phyloP scores from a whole-genome alignment of 92 coral and sea anemone genomes.

The Hydrozoanthus gracilis region DNA sequence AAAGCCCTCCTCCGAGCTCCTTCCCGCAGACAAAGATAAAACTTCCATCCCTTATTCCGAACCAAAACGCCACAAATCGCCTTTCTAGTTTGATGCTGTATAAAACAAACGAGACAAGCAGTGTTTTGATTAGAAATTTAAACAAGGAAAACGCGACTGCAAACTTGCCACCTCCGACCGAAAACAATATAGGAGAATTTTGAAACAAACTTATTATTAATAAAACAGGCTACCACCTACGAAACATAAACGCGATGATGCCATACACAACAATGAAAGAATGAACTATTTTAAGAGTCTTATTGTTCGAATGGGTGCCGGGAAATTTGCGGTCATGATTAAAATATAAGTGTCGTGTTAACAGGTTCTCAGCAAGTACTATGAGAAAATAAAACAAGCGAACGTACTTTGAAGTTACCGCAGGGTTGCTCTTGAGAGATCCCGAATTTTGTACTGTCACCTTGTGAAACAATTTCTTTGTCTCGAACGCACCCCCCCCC shows the following conservation, averaged over 20 bases:
- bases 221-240: background rate
- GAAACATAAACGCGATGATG: background rate
- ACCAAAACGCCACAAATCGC: background rate
- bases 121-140: constrained; percentile 10
- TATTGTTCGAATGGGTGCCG: background rate
- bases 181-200: background rate
- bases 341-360: background rate
- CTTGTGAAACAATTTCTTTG: too few species aligned
- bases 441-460: background rate
- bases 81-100: background rate
- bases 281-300: constrained; percentile 15
- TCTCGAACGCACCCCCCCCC: too few species aligned
- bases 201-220: constrained; percentile 17
- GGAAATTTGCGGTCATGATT: background rate
- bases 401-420: constrained; percentile 35
- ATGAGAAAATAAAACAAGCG: background rate
- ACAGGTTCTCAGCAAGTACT: constrained; percentile 45
- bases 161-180: constrained; percentile 28
- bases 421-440: background rate
- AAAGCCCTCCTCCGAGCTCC: background rate
- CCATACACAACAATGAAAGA: background rate
- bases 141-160: constrained; percentile 20
- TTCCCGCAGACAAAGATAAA: background rate
- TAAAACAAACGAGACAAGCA: background rate
- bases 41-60: constrained; percentile 6